Base-by-base conservation (phyloP, 2,888 invertebrate species). In the Pocota personata region DNA sequence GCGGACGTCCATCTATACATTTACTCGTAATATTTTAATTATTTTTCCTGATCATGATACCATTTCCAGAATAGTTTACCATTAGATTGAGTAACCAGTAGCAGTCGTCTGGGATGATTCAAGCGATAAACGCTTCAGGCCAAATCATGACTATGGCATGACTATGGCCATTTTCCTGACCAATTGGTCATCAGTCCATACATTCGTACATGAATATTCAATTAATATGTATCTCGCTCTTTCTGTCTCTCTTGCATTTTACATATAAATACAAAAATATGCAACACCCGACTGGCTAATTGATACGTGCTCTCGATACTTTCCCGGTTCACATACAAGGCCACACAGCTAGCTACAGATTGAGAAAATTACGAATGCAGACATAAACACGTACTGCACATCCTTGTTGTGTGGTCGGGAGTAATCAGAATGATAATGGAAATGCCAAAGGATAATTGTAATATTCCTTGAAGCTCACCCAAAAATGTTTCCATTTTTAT, bases 361-460 rank as follows among this genome's bases (percentile, higher is more conserved):
- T 58, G 43, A 21, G 16, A 24, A 46, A 58, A 71, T 52, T 62
- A 62, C 50, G 30, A 78, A 78, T 62, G 60, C 78, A 64, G 32
- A 73, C 58, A 43, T 58, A 50, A 40, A 67, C 48, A 46, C 72
- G 48, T 71, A 24, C 24, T 40, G 73, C 66, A 52, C 64, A 60
- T 52, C 50, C 64, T 32, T 57, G 64, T 37, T 58, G 21, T 58
- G 43, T 10, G 52, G 58, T 64, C 32, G 21, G 67, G 32, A 32
- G 58, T 80, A 73, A 80, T 73, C 80, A 80, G 46, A 67, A 73
- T 60, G 48, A 69, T 82, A 75, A 82, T 82, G 62, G 66, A 69
- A 73, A 80, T 75, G 80, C 75, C 62, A 75, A 73, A 69, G 73
- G 80, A 82, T 82, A 82, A 82, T 75, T 82, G 62, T 69, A 75